A percentile compares a stretch with the other conserved stretches of the same genome.
Conservation (phyloP, 2,888 invertebrate species). For the Oscheius onirici region DNA sequence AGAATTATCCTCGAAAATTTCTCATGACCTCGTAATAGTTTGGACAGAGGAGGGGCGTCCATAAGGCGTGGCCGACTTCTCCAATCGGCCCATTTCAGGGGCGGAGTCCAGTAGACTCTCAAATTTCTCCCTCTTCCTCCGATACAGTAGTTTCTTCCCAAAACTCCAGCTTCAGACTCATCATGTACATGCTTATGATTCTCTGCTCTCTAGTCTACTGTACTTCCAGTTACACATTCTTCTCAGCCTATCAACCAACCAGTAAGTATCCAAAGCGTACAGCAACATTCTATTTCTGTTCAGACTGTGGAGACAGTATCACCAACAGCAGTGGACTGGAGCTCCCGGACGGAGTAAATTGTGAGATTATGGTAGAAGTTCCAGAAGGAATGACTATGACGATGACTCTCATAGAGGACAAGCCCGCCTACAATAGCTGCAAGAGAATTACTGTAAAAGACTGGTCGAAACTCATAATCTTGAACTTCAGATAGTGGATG, state of each 20-base stretch:
- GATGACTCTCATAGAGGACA: not conserved
- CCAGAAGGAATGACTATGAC: not conserved
- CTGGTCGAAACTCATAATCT: not conserved
- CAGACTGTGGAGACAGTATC: conserved; percentile 1
- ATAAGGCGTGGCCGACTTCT: not conserved
- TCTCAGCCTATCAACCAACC: not conserved
- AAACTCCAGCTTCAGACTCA: no score
- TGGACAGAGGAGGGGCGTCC: no score
- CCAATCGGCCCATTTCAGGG: not conserved
- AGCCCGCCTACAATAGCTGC: not conserved
- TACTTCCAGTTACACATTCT: not conserved
- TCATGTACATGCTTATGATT: no score
- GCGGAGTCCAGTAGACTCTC: not conserved
- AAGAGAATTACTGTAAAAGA: not conserved
- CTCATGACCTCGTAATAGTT: no score
- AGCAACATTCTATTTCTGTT: not conserved
- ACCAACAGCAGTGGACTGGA: not conserved
- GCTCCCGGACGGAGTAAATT: not conserved
- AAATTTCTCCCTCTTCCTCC: not conserved
- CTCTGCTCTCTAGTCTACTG: no score
- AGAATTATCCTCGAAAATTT: no score
- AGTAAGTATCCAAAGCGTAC: no score
- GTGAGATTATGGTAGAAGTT: not conserved
- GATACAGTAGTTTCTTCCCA: no score
- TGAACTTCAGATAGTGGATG: not conserved